Conservation (phyloP, 2,888 invertebrate species). For the Gymnoscelis rufifasciata region DNA sequence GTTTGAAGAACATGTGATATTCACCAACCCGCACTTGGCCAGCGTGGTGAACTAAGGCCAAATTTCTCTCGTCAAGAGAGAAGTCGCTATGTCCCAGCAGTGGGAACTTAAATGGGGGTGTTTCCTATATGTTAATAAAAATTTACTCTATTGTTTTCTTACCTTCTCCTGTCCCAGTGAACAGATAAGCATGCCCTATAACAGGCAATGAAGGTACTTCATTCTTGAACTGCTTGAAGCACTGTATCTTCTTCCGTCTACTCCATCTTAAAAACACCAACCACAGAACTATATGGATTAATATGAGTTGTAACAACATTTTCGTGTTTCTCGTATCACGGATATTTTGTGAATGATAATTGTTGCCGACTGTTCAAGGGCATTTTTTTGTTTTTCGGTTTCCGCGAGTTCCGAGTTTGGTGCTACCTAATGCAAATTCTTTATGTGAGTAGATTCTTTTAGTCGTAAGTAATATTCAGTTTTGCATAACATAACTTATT, state of each 20-base stretch:
- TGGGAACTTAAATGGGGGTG: too few relatives aligned
- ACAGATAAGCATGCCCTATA: constrained; percentile 34
- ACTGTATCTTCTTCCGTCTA: constrained; percentile 26
- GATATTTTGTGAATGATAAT: not conserved
- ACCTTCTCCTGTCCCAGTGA: constrained; percentile 35
- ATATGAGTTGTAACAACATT: constrained; percentile 19
- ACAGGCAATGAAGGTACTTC: constrained; percentile 30
- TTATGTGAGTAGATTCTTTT: too few relatives aligned
- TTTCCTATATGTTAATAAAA: too few relatives aligned
- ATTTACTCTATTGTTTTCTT: too few relatives aligned
- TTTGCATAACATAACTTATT: too few relatives aligned
- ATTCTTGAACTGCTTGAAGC: constrained; percentile 29
- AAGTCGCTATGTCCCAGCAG: too few relatives aligned
- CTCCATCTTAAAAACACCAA: constrained; percentile 25
- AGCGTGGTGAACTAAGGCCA: too few relatives aligned
- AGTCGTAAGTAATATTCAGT: too few relatives aligned
- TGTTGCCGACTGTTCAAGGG: not conserved
- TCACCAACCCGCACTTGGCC: too few relatives aligned
- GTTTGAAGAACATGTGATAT: too few relatives aligned
- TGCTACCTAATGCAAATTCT: too few relatives aligned
- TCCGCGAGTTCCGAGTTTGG: not conserved
- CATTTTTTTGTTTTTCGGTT: constrained; percentile 1
- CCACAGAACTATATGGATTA: constrained; percentile 7
- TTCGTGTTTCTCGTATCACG: not conserved
- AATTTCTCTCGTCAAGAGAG: too few relatives aligned